A percentile compares a stretch with the other conserved stretches of the same genome.
Conservation (phyloP, 2,113 vertebrate genomes). For the Aspidoscelis tigris region DNA sequence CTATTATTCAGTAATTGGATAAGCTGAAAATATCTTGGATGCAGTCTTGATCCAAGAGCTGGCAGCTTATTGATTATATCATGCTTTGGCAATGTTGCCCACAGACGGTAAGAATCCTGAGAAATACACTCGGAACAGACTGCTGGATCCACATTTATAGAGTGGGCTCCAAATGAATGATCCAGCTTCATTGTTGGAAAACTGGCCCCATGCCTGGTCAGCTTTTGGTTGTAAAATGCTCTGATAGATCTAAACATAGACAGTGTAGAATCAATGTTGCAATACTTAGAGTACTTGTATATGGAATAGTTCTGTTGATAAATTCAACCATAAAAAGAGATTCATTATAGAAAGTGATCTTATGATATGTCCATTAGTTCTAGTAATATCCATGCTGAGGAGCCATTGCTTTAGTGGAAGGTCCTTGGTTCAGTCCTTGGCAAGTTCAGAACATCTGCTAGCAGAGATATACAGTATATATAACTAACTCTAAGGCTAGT, state of each 20-base stretch:
- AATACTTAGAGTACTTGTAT: neutral
- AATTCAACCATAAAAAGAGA: neutral
- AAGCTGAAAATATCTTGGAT: constrained; percentile 75
- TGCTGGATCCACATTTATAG: constrained; percentile 57
- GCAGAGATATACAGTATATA: neutral
- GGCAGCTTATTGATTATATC: constrained; percentile 74
- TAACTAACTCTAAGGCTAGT: neutral
- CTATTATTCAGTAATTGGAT: constrained; percentile 74
- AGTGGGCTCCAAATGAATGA: constrained; percentile 67
- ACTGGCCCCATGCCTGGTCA: constrained; percentile 58
- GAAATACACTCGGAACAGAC: constrained; percentile 68
- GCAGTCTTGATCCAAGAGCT: constrained; percentile 67
- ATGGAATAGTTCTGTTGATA: constrained; percentile 36
- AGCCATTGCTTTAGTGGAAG: neutral
- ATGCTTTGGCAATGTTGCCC: constrained; percentile 70
- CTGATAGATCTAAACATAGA: constrained; percentile 69
- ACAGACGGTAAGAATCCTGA: constrained; percentile 67
- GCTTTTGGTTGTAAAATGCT: constrained; percentile 66
- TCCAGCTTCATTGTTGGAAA: constrained; percentile 68
- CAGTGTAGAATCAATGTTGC: constrained; percentile 56
- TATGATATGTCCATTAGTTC: neutral
- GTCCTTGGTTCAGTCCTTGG: neutral
- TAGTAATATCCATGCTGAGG: neutral
- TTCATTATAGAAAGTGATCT: neutral
- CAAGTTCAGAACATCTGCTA: neutral